These are phyloP conservation scores for Rhincodon typus DNA, from an alignment of 2,797 vertebrate species.

Conservation along the genomic window DNA sequence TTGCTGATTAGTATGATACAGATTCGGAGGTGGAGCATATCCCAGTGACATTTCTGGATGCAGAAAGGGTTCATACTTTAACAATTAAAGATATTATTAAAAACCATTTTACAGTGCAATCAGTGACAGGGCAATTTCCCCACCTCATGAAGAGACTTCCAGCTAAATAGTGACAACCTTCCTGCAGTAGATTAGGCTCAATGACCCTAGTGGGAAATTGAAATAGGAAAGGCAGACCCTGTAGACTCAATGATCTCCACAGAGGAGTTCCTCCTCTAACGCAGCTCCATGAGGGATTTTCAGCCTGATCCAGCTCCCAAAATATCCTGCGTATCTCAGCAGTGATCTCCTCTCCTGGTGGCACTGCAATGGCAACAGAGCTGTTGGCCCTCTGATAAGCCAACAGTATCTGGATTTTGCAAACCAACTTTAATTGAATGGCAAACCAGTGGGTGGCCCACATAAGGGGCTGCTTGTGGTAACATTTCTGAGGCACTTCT, in stretches of 20 bases:
- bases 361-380: too few relatives aligned
- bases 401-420: too few relatives aligned
- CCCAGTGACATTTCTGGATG: neutral
- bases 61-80: neutral
- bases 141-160: neutral
- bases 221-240: neutral
- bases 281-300: neutral
- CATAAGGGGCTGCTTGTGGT: too few relatives aligned
- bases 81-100: neutral
- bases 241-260: neutral
- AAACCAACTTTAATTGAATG: too few relatives aligned
- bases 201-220: neutral
- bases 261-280: neutral
- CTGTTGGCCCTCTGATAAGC: too few relatives aligned
- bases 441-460: too few relatives aligned
- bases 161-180: neutral
- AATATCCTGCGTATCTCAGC: too few relatives aligned
- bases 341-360: too few relatives aligned
- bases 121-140: neutral
- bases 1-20: too few relatives aligned
- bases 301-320: too few relatives aligned
- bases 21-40: neutral
- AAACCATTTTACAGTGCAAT: neutral
- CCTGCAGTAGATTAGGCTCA: neutral
- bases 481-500: too few relatives aligned